Evolutionary conservation across 2,113 vertebrate species (phyloP), one percentile per base, ranked within the genome.

Genomic region (Potamarius usumacintae): DNA sequence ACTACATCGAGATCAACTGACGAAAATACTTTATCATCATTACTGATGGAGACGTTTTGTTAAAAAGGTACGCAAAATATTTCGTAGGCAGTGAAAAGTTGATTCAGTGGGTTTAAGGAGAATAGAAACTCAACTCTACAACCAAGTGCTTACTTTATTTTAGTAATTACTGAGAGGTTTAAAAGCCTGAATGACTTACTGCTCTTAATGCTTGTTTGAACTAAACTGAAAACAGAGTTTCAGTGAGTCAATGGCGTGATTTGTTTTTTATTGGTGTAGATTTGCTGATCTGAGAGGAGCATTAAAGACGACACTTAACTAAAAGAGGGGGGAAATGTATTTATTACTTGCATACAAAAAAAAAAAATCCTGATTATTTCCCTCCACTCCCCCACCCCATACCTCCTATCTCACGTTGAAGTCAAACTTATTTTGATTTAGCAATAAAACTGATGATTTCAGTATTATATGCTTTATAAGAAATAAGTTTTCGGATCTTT

Each of bases 41-140:
- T 10, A 17, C 17, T 48, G 50, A 55, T 17, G 48, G 71, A 88
- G 42, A 88, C 78, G 69, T 27, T 79, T 85, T 83, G 62, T 57
- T 87, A 76, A 62, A 81, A 74, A 85, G 58, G 5, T 17, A 65
- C 12, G 67, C 60, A 76, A 63, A 76, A 85, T n/a, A 17, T 78
- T 71, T 84, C 30, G 4, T 67, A 85, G 83, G 78, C 83, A 89
- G 86, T 87, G 86, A 87, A 55, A 60, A 22, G 30, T 81, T 81
- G 4, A 62, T 55, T 86, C 53, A 60, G 34, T 60, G 60, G 5
- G 53, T 58, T 69, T 79, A 78, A n/a, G 18, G 60, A 74, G 42
- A 34, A 74, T 0, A 30, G 7, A 22, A 82, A 83, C 53, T 72
- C 27, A 30, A 60, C 11, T 74, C 27, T 52, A 82, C 17, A 88